Evolutionary conservation across 30 jellyfish, hydroid and myxozoan species (phyloP).

Genomic region (Sanderia malayensis): DNA sequence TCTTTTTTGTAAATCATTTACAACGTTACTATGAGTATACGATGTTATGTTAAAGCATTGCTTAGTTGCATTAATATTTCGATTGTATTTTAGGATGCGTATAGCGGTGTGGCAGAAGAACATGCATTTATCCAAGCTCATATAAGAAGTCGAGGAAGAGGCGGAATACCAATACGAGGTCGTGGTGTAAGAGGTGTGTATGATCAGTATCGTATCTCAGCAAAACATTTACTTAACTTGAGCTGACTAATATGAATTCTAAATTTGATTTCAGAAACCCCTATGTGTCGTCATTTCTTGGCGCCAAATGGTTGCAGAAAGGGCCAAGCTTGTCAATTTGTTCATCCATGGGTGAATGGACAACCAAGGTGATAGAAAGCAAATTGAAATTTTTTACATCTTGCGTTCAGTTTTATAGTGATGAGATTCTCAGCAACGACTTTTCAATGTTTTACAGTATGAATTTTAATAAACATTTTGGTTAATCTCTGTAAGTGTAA

Average conservation of each 20-base stretch:
- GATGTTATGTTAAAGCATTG: background rate
- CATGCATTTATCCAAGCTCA: background rate
- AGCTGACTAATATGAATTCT: too few relatives aligned
- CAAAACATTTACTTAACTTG: too few relatives aligned
- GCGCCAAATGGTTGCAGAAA: constrained; percentile 89
- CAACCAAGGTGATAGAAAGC: constrained; percentile 23
- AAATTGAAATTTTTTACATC: too few relatives aligned
- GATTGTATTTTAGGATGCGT: background rate
- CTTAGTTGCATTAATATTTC: too few relatives aligned
- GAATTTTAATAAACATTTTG: too few relatives aligned
- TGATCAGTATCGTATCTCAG: too few relatives aligned
- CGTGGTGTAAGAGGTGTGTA: constrained; percentile 46
- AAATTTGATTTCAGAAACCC: constrained; percentile 33
- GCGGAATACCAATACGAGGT: constrained; percentile 39
- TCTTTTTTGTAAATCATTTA: background rate
- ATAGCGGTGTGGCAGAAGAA: background rate
- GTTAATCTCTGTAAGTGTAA: too few relatives aligned
- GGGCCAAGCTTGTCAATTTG: constrained; percentile 78
- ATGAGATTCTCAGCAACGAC: too few relatives aligned
- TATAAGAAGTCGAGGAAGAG: constrained; percentile 58
- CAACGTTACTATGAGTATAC: too few relatives aligned
- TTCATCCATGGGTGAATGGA: constrained; percentile 44
- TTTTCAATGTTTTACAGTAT: too few relatives aligned
- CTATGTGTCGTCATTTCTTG: constrained; percentile 78
- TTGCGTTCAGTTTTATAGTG: too few relatives aligned